A percentile compares a stretch with the other conserved stretches of the same genome.
Evolutionary conservation across 2,797 vertebrate genomes (phyloP).

Genomic region (Sebastes aleutianus): DNA sequence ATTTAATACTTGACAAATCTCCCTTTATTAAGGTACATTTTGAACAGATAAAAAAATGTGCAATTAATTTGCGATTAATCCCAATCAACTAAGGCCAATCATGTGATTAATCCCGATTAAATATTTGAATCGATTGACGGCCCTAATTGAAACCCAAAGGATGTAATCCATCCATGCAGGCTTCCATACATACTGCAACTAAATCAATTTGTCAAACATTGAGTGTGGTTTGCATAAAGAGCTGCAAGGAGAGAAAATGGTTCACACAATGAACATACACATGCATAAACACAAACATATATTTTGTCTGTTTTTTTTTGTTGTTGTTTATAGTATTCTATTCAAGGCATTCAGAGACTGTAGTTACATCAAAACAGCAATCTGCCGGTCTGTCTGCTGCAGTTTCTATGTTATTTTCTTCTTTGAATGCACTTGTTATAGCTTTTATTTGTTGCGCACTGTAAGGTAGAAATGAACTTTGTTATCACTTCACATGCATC

Average conservation of each 20-base stretch:
- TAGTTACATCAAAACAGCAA: neutral
- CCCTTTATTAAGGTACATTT: too few relatives aligned
- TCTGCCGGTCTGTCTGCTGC: neutral
- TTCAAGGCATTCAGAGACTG: neutral
- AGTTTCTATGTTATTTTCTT: neutral
- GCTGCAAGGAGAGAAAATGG: too few relatives aligned
- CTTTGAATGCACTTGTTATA: neutral
- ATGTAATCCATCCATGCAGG: too few relatives aligned
- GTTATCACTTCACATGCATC: neutral
- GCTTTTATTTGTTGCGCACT: neutral
- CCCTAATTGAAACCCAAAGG: too few relatives aligned
- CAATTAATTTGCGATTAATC: neutral
- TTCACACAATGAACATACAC: neutral
- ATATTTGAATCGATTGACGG: too few relatives aligned
- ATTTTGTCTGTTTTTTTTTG: neutral
- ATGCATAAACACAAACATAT: neutral
- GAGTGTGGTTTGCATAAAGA: too few relatives aligned
- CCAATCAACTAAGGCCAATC: too few relatives aligned
- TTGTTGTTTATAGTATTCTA: neutral
- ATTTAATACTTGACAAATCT: too few relatives aligned
- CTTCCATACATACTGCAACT: too few relatives aligned
- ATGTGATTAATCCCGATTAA: too few relatives aligned
- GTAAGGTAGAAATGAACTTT: neutral
- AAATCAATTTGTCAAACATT: too few relatives aligned
- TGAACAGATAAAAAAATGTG: too few relatives aligned